A percentile compares a stretch with the other conserved stretches of the same genome.
Evolutionary conservation across 2,797 vertebrate genomes (phyloP).

Genomic region (Apogon talboti): DNA sequence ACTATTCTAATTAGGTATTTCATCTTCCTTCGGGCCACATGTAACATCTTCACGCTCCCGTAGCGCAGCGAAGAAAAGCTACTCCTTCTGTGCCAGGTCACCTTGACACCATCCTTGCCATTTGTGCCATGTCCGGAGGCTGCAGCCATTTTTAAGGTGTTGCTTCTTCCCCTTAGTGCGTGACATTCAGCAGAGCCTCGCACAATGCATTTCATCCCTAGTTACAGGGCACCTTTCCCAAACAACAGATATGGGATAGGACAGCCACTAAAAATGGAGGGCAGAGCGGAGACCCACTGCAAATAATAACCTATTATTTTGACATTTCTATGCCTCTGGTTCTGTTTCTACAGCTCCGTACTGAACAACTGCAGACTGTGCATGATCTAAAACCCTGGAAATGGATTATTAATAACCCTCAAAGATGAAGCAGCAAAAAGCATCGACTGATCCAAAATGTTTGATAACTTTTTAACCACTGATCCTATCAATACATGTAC

Average conservation of each 20-base stretch:
- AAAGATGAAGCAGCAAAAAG: no score
- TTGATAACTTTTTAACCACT: no score
- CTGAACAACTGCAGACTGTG: neutral
- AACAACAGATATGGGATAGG: constrained; percentile 32
- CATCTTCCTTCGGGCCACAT: constrained; percentile 33
- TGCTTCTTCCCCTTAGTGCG: constrained; percentile 42
- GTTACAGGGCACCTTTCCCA: constrained; percentile 41
- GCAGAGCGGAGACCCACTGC: constrained; percentile 31
- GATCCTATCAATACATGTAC: no score
- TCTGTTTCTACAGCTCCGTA: constrained; percentile 14
- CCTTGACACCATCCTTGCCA: constrained; percentile 69
- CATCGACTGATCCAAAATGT: no score
- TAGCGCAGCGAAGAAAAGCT: constrained; percentile 22
- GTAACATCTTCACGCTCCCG: constrained; percentile 37
- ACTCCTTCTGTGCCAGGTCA: constrained; percentile 59
- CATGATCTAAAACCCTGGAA: constrained; percentile 26
- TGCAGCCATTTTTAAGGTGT: constrained; percentile 61
- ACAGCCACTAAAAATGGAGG: constrained; percentile 44
- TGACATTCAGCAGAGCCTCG: constrained; percentile 64
- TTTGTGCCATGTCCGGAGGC: constrained; percentile 70
- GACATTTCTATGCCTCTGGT: constrained; percentile 49
- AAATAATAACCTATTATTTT: constrained; percentile 65
- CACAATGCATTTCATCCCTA: constrained; percentile 40
- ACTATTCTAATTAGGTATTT: constrained; percentile 28
- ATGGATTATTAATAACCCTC: neutral